These are phyloP conservation scores for Rhodeus uyekii DNA, from an alignment of 2,797 vertebrate genomes.

Conservation along the genomic window DNA sequence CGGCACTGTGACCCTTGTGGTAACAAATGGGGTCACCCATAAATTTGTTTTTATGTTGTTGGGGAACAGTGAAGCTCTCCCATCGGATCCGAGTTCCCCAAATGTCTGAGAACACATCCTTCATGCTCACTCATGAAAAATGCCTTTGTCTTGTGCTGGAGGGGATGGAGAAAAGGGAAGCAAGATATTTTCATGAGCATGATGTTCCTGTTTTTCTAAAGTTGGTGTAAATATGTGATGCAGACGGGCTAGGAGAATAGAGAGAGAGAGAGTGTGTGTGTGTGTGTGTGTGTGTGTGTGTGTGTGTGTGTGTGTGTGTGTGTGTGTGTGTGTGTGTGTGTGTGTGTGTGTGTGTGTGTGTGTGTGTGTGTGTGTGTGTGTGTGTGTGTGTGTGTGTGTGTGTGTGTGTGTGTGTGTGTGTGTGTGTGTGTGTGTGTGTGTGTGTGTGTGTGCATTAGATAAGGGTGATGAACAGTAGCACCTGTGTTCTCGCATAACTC, in stretches of 20 bases:
- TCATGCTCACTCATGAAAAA: conserved; percentile 69
- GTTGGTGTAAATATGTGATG: conserved; percentile 27
- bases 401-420: conserved; percentile 29
- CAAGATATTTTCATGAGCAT: conserved; percentile 54
- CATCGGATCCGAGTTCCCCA: conserved; percentile 17
- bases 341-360: conserved; percentile 30
- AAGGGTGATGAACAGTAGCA: conserved; percentile 60
- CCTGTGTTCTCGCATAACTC: conserved; percentile 64
- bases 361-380: conserved; percentile 29
- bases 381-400: conserved; percentile 36
- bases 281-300: conserved; percentile 29
- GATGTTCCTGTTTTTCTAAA: conserved; percentile 53
- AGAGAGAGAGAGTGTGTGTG: no score
- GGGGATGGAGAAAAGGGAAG: conserved; percentile 50
- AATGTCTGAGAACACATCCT: conserved; percentile 58
- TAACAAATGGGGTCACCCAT: background rate
- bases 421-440: conserved; percentile 39
- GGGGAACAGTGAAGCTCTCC: background rate
- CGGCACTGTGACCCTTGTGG: background rate
- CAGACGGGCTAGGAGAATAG: background rate
- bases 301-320: conserved; percentile 39
- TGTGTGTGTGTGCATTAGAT: conserved; percentile 31
- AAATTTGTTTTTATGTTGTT: conserved; percentile 21
- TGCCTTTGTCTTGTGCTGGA: conserved; percentile 68
- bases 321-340: conserved; percentile 29